These are phyloP conservation scores for Exephanes ischioxanthus DNA, from an alignment of 2,888 invertebrate genomes.

Conservation along the genomic window DNA sequence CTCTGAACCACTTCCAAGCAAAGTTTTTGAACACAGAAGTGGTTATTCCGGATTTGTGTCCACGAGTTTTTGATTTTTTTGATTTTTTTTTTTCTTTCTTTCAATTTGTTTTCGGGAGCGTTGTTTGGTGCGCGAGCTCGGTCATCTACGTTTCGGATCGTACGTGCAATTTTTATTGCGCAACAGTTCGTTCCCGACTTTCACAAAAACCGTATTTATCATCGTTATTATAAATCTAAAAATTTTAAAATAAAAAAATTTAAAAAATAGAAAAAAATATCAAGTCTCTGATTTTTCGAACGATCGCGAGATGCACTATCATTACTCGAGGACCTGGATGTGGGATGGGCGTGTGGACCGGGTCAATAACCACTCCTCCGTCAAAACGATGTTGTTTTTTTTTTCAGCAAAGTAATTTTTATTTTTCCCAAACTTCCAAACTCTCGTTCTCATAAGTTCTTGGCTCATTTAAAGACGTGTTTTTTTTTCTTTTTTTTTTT, in stretches of 20 bases:
- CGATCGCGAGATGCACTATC: conserved; percentile 50
- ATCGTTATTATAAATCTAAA: conserved; percentile 21
- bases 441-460: conserved; percentile 61
- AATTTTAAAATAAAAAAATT: background rate
- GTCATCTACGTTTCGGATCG: conserved; percentile 21
- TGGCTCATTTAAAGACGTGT: conserved; percentile 56
- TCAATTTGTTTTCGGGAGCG: conserved; percentile 48
- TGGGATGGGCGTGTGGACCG: conserved; percentile 80
- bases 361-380: conserved; percentile 83
- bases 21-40: conserved; percentile 83
- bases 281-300: conserved; percentile 23
- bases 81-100: conserved; percentile 28
- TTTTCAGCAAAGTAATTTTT: conserved; percentile 83
- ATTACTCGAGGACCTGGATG: conserved; percentile 68
- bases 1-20: conserved; percentile 58
- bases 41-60: conserved; percentile 78
- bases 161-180: conserved; percentile 38
- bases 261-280: too few species aligned
- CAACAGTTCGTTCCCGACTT: conserved; percentile 22
- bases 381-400: conserved; percentile 76
- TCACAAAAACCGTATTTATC: conserved; percentile 9
- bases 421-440: conserved; percentile 74
- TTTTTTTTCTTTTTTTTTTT: too few species aligned
- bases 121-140: conserved; percentile 67
- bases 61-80: conserved; percentile 48